Conservation (phyloP, 2,113 vertebrate genomes). For the Pogonocichla stellata region DNA sequence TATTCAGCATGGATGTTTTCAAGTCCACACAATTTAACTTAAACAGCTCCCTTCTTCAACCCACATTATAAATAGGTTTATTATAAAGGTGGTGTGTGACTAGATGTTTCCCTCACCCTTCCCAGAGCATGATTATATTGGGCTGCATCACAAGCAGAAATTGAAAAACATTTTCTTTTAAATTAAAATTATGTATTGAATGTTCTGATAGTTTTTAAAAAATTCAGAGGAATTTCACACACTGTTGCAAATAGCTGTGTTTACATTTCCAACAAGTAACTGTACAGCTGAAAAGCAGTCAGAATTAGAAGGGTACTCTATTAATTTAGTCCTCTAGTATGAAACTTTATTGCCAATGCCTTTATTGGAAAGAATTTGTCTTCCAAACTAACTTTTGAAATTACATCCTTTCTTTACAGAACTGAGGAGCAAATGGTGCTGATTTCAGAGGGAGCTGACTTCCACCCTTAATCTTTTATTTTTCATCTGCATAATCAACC, state of each 20-base stretch:
- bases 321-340: background rate
- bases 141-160: background rate
- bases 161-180: background rate
- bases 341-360: background rate
- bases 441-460: background rate
- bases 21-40: constrained; percentile 52
- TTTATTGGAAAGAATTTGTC: background rate
- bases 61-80: constrained; percentile 7
- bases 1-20: constrained; percentile 63
- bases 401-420: background rate
- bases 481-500: background rate
- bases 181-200: background rate
- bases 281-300: background rate
- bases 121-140: background rate
- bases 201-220: background rate
- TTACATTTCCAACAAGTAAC: background rate
- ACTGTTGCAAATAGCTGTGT: background rate
- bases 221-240: background rate
- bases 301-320: background rate
- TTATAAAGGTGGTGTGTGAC: constrained; percentile 22
- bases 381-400: background rate
- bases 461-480: background rate
- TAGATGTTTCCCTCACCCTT: background rate
- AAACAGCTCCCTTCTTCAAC: constrained; percentile 36
- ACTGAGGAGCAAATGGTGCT: background rate